These are phyloP conservation scores for Pectinophora gossypiella DNA, from an alignment of 1,140 invertebrate genomes.

Conservation along the genomic window DNA sequence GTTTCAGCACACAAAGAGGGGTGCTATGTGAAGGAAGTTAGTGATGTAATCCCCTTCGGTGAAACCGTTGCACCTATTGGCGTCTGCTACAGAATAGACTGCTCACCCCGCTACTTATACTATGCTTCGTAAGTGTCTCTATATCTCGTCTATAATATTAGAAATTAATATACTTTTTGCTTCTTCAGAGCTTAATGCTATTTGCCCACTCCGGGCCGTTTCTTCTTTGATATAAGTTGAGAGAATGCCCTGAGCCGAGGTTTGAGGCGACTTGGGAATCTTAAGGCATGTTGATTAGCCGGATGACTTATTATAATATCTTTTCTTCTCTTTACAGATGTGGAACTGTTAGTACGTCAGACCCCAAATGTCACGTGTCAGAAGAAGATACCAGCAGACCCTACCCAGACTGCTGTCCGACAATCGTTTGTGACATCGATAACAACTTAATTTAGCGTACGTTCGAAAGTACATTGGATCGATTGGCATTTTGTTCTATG, in stretches of 20 bases:
- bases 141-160: too few species aligned
- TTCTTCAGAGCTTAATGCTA: too few species aligned
- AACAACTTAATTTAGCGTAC: slow-evolving; percentile 38
- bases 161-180: too few species aligned
- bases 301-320: background rate
- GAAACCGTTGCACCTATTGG: slow-evolving; percentile 28
- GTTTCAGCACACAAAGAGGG: slow-evolving; percentile 54
- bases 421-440: slow-evolving; percentile 40
- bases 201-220: too few species aligned
- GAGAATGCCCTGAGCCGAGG: too few species aligned
- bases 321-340: slow-evolving; percentile 31
- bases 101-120: slow-evolving; percentile 16
- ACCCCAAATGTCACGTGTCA: slow-evolving; percentile 35
- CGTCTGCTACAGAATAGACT: slow-evolving; percentile 38
- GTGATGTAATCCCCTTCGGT: slow-evolving; percentile 48
- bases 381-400: slow-evolving; percentile 33
- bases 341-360: slow-evolving; percentile 19
- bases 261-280: background rate
- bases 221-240: too few species aligned
- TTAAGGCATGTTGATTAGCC: background rate
- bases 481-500: too few species aligned
- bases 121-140: slow-evolving; percentile 52
- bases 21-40: slow-evolving; percentile 45
- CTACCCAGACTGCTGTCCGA: slow-evolving; percentile 44
- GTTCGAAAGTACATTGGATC: too few species aligned